phyloP scores from a whole-genome alignment of 2,888 invertebrate species.

The Polymixis flavicincta region DNA sequence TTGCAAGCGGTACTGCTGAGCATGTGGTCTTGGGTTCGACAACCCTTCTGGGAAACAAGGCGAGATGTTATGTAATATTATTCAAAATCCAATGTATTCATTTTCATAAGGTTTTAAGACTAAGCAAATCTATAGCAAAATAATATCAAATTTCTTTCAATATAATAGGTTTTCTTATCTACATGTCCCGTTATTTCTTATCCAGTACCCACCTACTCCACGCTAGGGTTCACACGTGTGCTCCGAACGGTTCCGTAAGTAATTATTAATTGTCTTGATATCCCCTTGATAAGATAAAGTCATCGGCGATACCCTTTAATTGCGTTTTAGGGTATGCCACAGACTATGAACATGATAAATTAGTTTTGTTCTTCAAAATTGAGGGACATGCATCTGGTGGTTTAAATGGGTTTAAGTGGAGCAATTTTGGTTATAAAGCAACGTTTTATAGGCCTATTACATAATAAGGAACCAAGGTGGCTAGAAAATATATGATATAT shows the following conservation, averaged over 20 bases:
- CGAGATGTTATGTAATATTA: too few relatives aligned
- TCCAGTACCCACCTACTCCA: conserved; percentile 48
- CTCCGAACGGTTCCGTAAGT: conserved; percentile 60
- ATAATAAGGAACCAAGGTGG: background rate
- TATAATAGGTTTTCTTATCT: too few relatives aligned
- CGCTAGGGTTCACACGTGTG: conserved; percentile 61
- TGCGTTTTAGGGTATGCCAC: conserved; percentile 66
- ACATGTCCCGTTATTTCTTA: conserved; percentile 30
- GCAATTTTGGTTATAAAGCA: conserved; percentile 27
- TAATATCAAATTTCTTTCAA: too few relatives aligned
- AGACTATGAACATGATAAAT: conserved; percentile 54
- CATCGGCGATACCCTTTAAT: conserved; percentile 69
- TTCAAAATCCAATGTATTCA: too few relatives aligned
- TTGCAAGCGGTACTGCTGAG: too few relatives aligned
- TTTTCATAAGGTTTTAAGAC: too few relatives aligned
- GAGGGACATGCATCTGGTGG: conserved; percentile 41
- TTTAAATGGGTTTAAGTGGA: conserved; percentile 37
- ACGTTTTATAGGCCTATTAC: conserved; percentile 35
- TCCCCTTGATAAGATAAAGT: conserved; percentile 69
- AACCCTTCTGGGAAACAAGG: too few relatives aligned
- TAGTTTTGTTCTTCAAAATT: conserved; percentile 47
- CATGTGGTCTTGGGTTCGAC: too few relatives aligned
- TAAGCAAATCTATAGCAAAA: too few relatives aligned
- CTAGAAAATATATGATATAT: background rate
- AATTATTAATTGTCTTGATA: conserved; percentile 71